Conservation (phyloP, 1,140 invertebrate species). For the Homarus americanus region DNA sequence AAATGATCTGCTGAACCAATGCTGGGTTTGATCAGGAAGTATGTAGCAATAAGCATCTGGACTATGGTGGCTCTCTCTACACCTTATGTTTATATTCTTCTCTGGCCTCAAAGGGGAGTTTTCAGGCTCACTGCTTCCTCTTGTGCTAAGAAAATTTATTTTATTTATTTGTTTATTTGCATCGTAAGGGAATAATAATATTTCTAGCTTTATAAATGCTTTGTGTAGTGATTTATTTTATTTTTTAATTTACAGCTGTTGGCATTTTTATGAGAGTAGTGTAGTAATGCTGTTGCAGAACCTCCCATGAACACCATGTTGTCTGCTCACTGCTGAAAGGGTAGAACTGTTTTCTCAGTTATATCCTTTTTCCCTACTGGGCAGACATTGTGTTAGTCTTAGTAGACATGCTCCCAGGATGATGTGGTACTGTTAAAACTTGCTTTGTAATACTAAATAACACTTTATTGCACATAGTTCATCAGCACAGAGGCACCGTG, state of each 20-base stretch:
- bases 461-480: not conserved
- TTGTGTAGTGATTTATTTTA: not conserved
- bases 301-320: not conserved
- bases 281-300: conserved; percentile 9
- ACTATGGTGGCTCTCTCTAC: too few species aligned
- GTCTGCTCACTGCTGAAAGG: too few species aligned
- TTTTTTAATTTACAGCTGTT: not conserved
- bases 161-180: not conserved
- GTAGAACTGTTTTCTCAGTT: too few species aligned
- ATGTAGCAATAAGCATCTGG: too few species aligned
- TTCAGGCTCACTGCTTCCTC: too few species aligned
- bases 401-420: not conserved
- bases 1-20: too few species aligned
- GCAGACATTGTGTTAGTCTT: too few species aligned
- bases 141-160: too few species aligned
- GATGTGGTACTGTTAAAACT: not conserved
- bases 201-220: not conserved
- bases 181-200: not conserved
- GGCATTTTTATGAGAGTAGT: not conserved
- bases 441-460: not conserved
- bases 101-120: too few species aligned
- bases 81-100: too few species aligned
- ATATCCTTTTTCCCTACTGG: too few species aligned
- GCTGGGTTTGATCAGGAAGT: too few species aligned
- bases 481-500: not conserved